Base-by-base conservation (phyloP, 2,113 vertebrate species). In the Callithrix jacchus region DNA sequence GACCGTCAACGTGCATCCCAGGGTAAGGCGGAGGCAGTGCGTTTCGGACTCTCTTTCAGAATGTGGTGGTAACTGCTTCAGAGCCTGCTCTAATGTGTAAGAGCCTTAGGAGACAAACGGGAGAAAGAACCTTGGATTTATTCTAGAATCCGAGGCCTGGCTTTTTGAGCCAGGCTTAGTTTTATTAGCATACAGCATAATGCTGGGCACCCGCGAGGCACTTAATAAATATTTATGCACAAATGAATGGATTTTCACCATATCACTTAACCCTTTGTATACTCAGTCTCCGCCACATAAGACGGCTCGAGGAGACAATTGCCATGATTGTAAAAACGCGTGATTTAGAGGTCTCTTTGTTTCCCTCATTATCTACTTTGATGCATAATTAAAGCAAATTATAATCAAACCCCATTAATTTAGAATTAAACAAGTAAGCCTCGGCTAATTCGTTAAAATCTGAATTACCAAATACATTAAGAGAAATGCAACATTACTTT, bases 211-310 rank as follows among this genome's bases (percentile, higher is more conserved):
- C 1, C 14, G 56, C 23, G 13, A 45, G 42, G 49, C 2, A 5
- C 40, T 68, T 37, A 5, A 23, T 14, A 45, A 68, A 61, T 68
- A 52, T n/a, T 30, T 0, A n/a, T 3, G 40, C n/a, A 27, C 2
- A 1, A 21, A 8, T 1, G 17, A 32, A 21, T 2, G 66, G 20
- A 1, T 47, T 13, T n/a, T 42, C 23, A 49, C 54, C 6, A 23
- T 13, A 2, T 21, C 1, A 1, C 73, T 70, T n/a, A 47, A 32
- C 20, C 80, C 58, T n/a, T 79, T 64, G 7, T 25, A 52, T 8
- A 37, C 42, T 25, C 7, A 1, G 30, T 3, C 42, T 12, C 42
- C 18, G 10, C 1, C 1, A 4, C 6, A 27, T 6, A 5, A 23
- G 37, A 58, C 6, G 13, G 13, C 20, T 70, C 70, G 37, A 6